A percentile compares a stretch with the other conserved stretches of the same genome.
phyloP scores from a whole-genome alignment of 2,888 invertebrate species.

The Macrosoma leucophasiata region DNA sequence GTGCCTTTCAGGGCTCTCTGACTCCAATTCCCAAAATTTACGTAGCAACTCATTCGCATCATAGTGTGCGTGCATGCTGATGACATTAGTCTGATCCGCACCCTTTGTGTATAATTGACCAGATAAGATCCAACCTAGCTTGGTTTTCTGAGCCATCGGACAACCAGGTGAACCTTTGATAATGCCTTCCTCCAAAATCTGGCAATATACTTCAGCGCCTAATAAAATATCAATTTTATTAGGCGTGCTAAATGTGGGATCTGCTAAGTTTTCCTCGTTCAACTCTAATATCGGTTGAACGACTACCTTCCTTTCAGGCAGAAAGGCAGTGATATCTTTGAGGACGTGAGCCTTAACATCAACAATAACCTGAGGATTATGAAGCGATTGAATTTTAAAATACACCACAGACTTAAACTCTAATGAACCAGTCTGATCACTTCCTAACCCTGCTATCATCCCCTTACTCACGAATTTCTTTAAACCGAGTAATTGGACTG shows the following conservation, averaged over 20 bases:
- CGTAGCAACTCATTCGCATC: constrained; percentile 14
- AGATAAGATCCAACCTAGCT: constrained; percentile 16
- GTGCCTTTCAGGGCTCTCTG: constrained; percentile 13
- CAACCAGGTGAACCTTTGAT: constrained; percentile 2
- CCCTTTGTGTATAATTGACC: too few relatives aligned
- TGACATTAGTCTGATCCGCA: too few relatives aligned
- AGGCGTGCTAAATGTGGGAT: constrained; percentile 10
- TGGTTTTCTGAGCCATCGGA: constrained; percentile 10
- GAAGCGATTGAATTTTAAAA: constrained; percentile 18
- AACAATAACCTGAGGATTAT: constrained; percentile 8
- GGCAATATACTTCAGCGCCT: constrained; percentile 14
- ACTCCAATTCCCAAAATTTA: constrained; percentile 28
- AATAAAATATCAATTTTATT: constrained; percentile 17
- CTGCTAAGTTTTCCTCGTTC: too few relatives aligned
- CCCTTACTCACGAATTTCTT: too few relatives aligned
- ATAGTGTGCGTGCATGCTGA: constrained; percentile 9
- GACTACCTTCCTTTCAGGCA: too few relatives aligned
- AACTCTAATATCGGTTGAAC: too few relatives aligned
- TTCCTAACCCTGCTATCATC: constrained; percentile 13
- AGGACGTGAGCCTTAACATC: constrained; percentile 10
- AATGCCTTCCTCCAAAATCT: constrained; percentile 11
- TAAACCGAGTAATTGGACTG: too few relatives aligned
- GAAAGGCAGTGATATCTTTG: constrained; percentile 9
- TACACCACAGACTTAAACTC: constrained; percentile 17
- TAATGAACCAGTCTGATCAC: constrained; percentile 5